Evolutionary conservation across 2,113 vertebrate species (phyloP), one percentile per base, ranked within the genome.

Genomic region (Entomyzon cyanotis): DNA sequence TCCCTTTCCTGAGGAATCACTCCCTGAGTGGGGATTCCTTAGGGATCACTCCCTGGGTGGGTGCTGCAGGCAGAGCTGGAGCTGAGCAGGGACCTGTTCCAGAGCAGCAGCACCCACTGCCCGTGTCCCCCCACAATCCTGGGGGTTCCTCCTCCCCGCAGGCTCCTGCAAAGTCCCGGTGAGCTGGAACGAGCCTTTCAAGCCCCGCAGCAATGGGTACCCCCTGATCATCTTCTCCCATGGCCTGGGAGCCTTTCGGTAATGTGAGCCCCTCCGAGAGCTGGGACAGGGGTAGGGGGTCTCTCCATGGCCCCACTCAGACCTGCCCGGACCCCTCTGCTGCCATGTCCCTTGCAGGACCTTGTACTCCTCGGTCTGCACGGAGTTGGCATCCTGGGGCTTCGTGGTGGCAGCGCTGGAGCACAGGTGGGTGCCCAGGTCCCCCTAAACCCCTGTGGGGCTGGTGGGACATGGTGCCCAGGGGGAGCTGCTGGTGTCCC

Each of bases 181-280:
- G 63, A 96, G 84, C 80, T 98, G 98, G 98, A 98, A 98, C 1
- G 97, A 77, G 11, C 87, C 96, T 41, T 95, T 98, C 89, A 96
- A 96, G 83, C 64, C 95, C 60, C 44, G 82, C 82, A 69, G 87
- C n/a, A 53, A 73, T 2, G 92, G 96, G 44, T 98, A 98, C 53
- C 98, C 98, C 1, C 87, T 98, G 95, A 94, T 98, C 96, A 96
- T 98, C 95, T 98, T 98, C 91, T 98, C 98, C 46, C 98, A 98
- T 1, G 98, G 98, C 37, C 80, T 98, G 64, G 98, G 98, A 94
- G 85, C 78, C 79, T 98, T 98, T 95, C 97, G 98, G 98, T 98
- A 96, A 92, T 17, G 33, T 3, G 37, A 59, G 17, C 35, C 76
- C 46, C 47, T 49, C 68, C 35, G 24, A 23, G 77, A 71, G 49